Conservation (phyloP, 2,888 invertebrate genomes). For the Vannuccia rotundouncinata region DNA sequence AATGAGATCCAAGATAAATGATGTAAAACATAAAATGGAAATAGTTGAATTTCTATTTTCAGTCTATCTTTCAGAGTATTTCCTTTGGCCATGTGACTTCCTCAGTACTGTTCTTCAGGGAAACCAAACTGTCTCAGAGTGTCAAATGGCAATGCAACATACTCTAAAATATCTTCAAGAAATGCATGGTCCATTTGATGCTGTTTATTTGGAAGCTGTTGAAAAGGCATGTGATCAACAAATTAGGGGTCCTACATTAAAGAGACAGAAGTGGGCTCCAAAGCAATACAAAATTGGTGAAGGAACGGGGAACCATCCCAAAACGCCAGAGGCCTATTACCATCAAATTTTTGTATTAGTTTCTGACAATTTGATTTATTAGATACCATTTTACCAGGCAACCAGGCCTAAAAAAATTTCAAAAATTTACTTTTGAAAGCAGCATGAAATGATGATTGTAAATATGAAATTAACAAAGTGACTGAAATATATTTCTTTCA, state of each 20-base stretch:
- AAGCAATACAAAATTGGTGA: neutral
- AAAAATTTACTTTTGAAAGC: neutral
- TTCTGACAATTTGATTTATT: neutral
- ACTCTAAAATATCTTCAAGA: constrained; percentile 17
- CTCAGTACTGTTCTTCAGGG: constrained; percentile 33
- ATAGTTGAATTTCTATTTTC: constrained; percentile 36
- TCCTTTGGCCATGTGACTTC: constrained; percentile 32
- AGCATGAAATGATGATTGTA: neutral
- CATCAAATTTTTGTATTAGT: neutral
- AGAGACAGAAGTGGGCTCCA: neutral
- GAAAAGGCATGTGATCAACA: too few species aligned
- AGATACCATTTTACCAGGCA: neutral
- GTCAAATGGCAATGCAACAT: neutral
- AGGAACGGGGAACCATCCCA: neutral
- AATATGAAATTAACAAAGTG: neutral
- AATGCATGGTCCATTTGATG: neutral
- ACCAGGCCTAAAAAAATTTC: neutral
- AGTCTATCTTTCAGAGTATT: neutral
- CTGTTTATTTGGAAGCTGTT: neutral
- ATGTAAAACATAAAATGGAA: constrained; percentile 32
- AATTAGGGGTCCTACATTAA: neutral
- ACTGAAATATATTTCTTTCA: neutral
- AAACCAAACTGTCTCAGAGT: neutral
- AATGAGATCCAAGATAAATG: constrained; percentile 31
- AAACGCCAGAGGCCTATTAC: neutral